Base-by-base conservation (phyloP, 2,888 invertebrate genomes). In the Cataglyphis cursor region DNA sequence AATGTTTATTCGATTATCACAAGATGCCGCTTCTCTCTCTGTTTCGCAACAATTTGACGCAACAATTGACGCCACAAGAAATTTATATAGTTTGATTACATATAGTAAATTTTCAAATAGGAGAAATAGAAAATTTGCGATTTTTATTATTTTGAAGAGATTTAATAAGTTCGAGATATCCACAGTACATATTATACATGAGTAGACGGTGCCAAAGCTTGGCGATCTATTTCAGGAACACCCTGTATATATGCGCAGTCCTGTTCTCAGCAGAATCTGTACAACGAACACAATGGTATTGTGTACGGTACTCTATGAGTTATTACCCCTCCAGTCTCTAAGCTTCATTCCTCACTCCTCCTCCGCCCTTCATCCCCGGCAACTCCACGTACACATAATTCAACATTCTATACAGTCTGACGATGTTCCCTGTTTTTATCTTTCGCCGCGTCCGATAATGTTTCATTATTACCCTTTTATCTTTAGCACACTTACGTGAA, bases 241-340 rank as follows among this genome's bases (percentile, higher is more conserved):
- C 76, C 76, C 76, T 83, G 59, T 54, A 78, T 72, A 81, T 83
- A 65, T 48, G 74, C 44, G 68, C 51, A 75, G 84, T 81, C 89
- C 93, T 93, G 94, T 92, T 94, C 93, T 89, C 91, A 90, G 91
- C 93, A 94, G 94, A 93, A 94, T 93, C 93, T 92, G 91, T 92
- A 93, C 92, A 91, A 92, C 92, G 92, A 93, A 90, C 92, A 93
- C 93, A 94, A 93, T 93, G 93, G 93, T 93, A 94, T 94, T 94
- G 94, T 94, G 93, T 91, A 90, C 91, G 92, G 91, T 91, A 91
- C 91, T 88, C 89, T 90, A 93, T 94, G 93, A 94, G 93, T 94
- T 94, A 94, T 94, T 93, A 93, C 93, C 92, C 92, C 91, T 92
- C 91, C 90, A 90, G 92, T 92, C 90, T 91, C 90, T 89, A 89